Percentiles rank a stretch among this genome's conserved stretches.
These are phyloP conservation scores for Prunella himalayana DNA, from an alignment of 2,113 vertebrate species.

Conservation along the genomic window DNA sequence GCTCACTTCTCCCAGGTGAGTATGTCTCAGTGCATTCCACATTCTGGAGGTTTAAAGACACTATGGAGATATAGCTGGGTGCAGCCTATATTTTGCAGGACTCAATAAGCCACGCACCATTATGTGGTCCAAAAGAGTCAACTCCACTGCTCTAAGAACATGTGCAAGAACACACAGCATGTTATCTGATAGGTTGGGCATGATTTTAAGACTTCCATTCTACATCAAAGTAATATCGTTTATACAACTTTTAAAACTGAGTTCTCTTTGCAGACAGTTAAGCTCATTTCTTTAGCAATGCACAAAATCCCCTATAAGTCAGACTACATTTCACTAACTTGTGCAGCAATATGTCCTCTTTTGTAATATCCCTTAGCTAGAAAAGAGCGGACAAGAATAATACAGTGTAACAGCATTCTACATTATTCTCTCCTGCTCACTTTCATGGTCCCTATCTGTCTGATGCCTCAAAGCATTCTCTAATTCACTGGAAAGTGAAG, in stretches of 20 bases:
- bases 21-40: neutral
- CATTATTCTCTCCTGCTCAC: neutral
- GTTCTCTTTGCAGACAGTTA: neutral
- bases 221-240: neutral
- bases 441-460: neutral
- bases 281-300: neutral
- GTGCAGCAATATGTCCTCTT: neutral
- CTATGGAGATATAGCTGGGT: neutral
- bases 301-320: neutral
- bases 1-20: neutral
- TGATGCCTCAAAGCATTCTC: neutral
- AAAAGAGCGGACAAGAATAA: neutral
- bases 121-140: neutral
- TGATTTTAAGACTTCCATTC: neutral
- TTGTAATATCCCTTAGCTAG: neutral
- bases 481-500: neutral
- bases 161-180: neutral
- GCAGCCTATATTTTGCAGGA: neutral
- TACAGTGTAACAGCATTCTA: neutral
- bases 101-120: neutral
- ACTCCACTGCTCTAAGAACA: neutral
- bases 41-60: neutral
- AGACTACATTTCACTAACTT: neutral
- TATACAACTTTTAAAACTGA: neutral
- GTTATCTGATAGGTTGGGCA: neutral